Percentiles rank a stretch among this genome's conserved stretches.
These are phyloP conservation scores for Drosophila azteca DNA, from an alignment of 1,140 invertebrate genomes.

Conservation along the genomic window DNA sequence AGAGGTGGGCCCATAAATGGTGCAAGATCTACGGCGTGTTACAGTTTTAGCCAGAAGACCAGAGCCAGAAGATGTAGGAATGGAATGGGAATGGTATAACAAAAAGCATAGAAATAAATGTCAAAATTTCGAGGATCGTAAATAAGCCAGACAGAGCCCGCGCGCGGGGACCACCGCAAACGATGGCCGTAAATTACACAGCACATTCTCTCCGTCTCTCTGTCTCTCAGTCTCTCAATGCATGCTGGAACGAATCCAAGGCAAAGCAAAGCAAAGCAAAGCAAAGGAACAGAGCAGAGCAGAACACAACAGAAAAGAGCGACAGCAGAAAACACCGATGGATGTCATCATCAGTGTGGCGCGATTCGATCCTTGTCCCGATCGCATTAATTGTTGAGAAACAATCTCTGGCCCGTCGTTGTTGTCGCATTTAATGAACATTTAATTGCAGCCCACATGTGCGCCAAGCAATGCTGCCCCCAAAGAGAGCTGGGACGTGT, in stretches of 20 bases:
- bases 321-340: slow-evolving; percentile 27
- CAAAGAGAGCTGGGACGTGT: slow-evolving; percentile 2
- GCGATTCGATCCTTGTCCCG: slow-evolving; percentile 44
- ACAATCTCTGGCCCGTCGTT: slow-evolving; percentile 53
- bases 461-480: slow-evolving; percentile 45
- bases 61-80: neutral
- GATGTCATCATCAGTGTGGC: slow-evolving; percentile 66
- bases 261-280: neutral
- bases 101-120: slow-evolving; percentile 59
- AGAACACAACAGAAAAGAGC: neutral
- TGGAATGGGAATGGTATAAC: neutral
- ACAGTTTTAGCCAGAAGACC: slow-evolving; percentile 29
- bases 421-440: slow-evolving; percentile 73
- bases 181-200: slow-evolving; percentile 63
- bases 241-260: slow-evolving; percentile 5
- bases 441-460: slow-evolving; percentile 74
- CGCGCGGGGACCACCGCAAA: slow-evolving; percentile 31
- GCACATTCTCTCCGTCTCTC: slow-evolving; percentile 47
- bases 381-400: slow-evolving; percentile 63
- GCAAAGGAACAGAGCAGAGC: neutral
- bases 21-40: slow-evolving; percentile 18
- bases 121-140: slow-evolving; percentile 71
- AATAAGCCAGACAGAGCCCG: slow-evolving; percentile 37
- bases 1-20: slow-evolving; percentile 14
- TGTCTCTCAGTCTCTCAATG: slow-evolving; percentile 13